Evolutionary conservation across 2,113 vertebrate species (phyloP).

Genomic region (Delphinus delphis): DNA sequence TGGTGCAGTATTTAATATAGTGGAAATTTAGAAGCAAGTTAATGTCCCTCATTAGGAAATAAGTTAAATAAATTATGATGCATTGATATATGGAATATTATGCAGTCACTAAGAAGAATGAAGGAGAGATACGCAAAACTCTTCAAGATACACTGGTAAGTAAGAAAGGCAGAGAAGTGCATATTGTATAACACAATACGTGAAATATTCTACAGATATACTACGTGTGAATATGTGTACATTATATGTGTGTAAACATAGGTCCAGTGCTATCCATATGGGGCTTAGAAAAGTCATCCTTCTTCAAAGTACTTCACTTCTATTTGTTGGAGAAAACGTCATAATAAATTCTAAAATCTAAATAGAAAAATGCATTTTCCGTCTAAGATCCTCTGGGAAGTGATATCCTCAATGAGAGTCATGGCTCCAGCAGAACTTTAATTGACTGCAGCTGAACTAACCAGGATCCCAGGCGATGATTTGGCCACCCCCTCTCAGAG

Average conservation of each 20-base stretch:
- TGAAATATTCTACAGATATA: not conserved
- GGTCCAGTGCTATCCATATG: not conserved
- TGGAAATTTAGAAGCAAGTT: slow-evolving; percentile 23
- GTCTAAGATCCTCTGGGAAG: not conserved
- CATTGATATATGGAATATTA: not conserved
- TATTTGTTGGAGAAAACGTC: not conserved
- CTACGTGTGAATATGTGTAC: not conserved
- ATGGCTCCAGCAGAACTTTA: not conserved
- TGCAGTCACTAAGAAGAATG: not conserved
- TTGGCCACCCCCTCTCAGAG: not conserved
- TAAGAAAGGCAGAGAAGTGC: not conserved
- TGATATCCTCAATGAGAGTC: not conserved
- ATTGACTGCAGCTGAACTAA: not conserved
- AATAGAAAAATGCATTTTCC: slow-evolving; percentile 1
- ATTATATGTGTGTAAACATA: not conserved
- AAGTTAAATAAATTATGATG: not conserved
- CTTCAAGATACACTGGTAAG: not conserved
- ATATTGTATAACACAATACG: not conserved
- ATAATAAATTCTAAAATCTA: not conserved
- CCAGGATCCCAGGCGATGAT: not conserved
- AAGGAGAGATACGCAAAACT: not conserved
- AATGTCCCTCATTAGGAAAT: not conserved
- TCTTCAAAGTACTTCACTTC: not conserved
- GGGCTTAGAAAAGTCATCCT: not conserved
- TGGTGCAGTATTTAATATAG: not conserved